Base-by-base conservation (phyloP, 2,113 vertebrate species). In the Acrocephalus kingi region DNA sequence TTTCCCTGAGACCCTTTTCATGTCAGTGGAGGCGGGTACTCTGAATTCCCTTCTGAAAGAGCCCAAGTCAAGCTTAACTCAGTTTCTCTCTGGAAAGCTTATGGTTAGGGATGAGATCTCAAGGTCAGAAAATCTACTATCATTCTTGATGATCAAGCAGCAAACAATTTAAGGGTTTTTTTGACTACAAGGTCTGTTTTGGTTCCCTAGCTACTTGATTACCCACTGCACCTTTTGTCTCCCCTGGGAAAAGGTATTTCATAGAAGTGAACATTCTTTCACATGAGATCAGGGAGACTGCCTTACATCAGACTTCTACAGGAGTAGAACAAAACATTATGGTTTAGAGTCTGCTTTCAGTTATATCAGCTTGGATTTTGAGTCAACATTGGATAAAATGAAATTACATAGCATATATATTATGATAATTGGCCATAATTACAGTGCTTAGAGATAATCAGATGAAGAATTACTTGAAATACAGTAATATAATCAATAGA, bases 361-460 rank as follows among this genome's bases (percentile, higher is more conserved):
- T 78, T 79, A 15, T 31, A 63, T 37, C 56, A 35, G 39, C 24
- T 75, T 77, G 48, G 61, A 37, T 89, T 81, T 87, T 46, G 58
- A 93, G 58, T 85, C 63, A 88, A 68, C n/a, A 68, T 7, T 84
- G 52, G 37, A 46, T 46, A 72, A 39, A 80, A 93, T 78, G 64
- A 88, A 89, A 71, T 94, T 91, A 68, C 37, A 37, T 13, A 74
- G 52, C 35, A 43, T 63, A 74, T 59, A 12, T 72, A 61, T 94
- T 77, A 90, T 73, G 55, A 72, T 91, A 93, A 77, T 64, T 84
- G 23, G 33, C 28, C 30, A 55, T 89, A 95, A 69, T 87, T 92
- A 39, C 22, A 92, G 59, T 58, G 8, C 66, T 95, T 80, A 80
- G 83, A 93, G 41, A 66, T 93, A 96, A 94, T 61, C 48, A 87